These are phyloP conservation scores for Pica pica DNA, from an alignment of 2,113 vertebrate genomes.

Conservation along the genomic window DNA sequence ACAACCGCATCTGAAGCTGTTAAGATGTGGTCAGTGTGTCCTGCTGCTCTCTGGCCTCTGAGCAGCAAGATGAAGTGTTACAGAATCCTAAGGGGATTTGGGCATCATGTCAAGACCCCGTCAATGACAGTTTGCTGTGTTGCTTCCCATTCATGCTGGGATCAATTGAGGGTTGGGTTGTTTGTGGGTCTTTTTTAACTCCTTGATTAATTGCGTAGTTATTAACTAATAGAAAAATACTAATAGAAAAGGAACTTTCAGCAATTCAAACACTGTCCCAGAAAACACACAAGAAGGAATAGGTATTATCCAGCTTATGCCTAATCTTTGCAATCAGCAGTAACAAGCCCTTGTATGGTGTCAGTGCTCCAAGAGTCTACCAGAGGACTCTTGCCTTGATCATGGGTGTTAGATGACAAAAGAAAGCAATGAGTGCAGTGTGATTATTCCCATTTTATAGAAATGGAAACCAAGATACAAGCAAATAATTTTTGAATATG, in stretches of 20 bases:
- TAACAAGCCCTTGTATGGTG: neutral
- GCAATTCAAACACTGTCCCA: neutral
- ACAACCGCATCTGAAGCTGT: neutral
- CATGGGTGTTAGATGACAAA: neutral
- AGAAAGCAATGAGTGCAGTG: accelerated
- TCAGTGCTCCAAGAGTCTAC: neutral
- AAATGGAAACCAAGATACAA: neutral
- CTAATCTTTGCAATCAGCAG: neutral
- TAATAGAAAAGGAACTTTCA: neutral
- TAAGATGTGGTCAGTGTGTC: too few relatives aligned
- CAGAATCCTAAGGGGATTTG: neutral
- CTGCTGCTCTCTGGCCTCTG: neutral
- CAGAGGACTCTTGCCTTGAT: neutral
- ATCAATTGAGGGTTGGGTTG: neutral
- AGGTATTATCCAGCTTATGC: neutral
- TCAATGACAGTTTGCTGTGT: neutral
- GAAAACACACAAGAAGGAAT: neutral
- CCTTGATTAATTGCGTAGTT: neutral
- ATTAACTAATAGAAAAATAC: neutral
- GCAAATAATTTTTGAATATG: neutral
- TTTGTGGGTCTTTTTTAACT: neutral
- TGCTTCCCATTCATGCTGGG: neutral
- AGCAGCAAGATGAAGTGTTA: neutral
- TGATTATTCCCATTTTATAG: neutral
- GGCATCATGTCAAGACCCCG: accelerated